Percentiles rank a stretch among this genome's conserved stretches.
These are phyloP conservation scores for Triplophysa dalaica DNA, from an alignment of 2,113 vertebrate species.

Conservation along the genomic window DNA sequence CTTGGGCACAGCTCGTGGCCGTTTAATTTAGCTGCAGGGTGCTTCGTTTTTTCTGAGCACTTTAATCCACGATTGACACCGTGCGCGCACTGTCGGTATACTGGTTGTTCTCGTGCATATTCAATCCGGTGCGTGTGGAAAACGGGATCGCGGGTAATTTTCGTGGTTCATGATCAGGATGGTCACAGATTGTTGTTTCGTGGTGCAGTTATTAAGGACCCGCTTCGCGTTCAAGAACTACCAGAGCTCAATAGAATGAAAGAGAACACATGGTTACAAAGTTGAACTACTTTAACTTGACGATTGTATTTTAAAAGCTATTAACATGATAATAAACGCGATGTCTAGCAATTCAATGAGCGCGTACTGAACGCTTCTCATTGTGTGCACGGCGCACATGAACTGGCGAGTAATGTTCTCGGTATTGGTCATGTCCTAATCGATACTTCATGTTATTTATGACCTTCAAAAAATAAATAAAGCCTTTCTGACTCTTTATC, in stretches of 20 bases:
- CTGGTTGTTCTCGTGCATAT: slow-evolving; percentile 52
- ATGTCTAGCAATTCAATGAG: not conserved
- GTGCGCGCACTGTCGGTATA: slow-evolving; percentile 70
- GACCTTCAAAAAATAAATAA: not conserved
- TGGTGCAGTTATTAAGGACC: slow-evolving; percentile 8
- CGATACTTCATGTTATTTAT: not conserved
- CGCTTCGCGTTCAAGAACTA: too few relatives aligned
- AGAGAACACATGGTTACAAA: not conserved
- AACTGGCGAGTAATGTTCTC: not conserved
- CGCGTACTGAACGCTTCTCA: not conserved
- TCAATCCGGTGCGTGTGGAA: not conserved
- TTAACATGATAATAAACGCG: not conserved
- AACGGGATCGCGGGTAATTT: slow-evolving; percentile 45
- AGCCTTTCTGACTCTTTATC: too few relatives aligned
- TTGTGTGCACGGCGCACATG: too few relatives aligned
- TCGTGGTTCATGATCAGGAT: slow-evolving; percentile 34
- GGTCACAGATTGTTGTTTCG: slow-evolving; percentile 36
- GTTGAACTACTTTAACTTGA: not conserved
- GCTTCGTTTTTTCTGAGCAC: slow-evolving; percentile 64
- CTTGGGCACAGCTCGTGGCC: slow-evolving; percentile 37
- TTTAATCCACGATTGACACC: slow-evolving; percentile 75
- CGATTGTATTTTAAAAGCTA: not conserved
- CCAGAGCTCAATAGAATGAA: too few relatives aligned
- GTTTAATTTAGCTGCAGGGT: slow-evolving; percentile 62
- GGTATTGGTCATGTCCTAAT: not conserved